Evolutionary conservation across 2,113 vertebrate genomes (phyloP), one percentile per base, ranked within the genome.

Genomic region (Megaceryle torquata): DNA sequence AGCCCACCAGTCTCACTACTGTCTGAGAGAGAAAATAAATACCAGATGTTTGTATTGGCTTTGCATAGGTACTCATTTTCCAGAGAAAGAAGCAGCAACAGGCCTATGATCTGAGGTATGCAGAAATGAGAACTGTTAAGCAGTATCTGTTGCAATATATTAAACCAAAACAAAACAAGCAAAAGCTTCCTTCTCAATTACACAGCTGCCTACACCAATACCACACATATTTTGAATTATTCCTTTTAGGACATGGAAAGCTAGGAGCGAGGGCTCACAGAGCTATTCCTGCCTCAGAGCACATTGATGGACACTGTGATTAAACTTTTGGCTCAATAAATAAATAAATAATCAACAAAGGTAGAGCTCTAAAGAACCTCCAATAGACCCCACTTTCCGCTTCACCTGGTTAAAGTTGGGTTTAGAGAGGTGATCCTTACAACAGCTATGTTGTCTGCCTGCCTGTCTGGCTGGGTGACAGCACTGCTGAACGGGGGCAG

Each of bases 401-500:
- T 41, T 72, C 15, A 33, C 18, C 39, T 20, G 37, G 56, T 41
- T 46, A 22, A 65, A 71, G 13, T 7, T 25, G 57, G 20, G 12
- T 14, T 41, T 15, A 33, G 37, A 39, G 51, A 41, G 37, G 7
- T 5, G 29, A 39, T 31, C 46, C 50, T 59, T 39, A 39, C 10
- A 35, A 51, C 1, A 35, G 46, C 51, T 10, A 6, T 1, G 39
- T 53, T 24, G 53, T 31, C 57, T 18, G 50, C 78, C 50, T n/a
- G 43, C 37, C 50, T n/a, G 43, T 33, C 14, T 0, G 0, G 57
- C 43, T 11, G 37, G 37, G 13, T 1, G 0, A 53, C 0, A 5
- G 44, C 39, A 8, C 48, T 56, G 41, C 39, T 2, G 7, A 44
- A 37, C 0, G 3, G 11, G 11, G 41, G 65, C 46, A 72, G n/a